phyloP scores from a whole-genome alignment of 2,797 vertebrate species.

The Enteromius viviparus region DNA sequence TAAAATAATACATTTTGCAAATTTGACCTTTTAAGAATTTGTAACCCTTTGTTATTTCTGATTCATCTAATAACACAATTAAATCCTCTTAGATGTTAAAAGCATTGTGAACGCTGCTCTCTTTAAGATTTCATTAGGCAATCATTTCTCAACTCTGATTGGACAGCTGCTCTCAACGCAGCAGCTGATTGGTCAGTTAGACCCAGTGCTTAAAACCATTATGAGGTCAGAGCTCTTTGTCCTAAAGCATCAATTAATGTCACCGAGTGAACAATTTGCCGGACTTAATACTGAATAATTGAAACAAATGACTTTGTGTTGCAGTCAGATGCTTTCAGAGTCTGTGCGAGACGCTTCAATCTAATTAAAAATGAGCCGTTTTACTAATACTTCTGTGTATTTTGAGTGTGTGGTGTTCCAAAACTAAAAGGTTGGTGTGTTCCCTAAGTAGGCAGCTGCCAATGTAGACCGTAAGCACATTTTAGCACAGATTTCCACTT shows the following conservation, averaged over 20 bases:
- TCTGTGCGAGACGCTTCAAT: background rate
- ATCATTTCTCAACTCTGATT: conserved; percentile 77
- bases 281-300: conserved; percentile 72
- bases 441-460: background rate
- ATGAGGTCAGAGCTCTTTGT: conserved; percentile 70
- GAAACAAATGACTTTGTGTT: conserved; percentile 71
- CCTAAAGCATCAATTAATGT: conserved; percentile 75
- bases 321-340: conserved; percentile 28
- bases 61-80: background rate
- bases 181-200: conserved; percentile 82
- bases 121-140: conserved; percentile 69
- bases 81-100: background rate
- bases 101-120: background rate
- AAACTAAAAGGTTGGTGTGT: background rate
- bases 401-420: background rate
- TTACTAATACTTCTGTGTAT: background rate
- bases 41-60: too few relatives aligned
- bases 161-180: conserved; percentile 79
- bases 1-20: background rate
- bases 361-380: background rate
- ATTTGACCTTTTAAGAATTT: background rate
- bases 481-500: conserved; percentile 7
- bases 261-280: conserved; percentile 71
- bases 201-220: conserved; percentile 78
- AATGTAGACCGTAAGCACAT: background rate